Evolutionary conservation across 2,113 vertebrate species (phyloP).

Genomic region (Phrynosoma blainvillii): DNA sequence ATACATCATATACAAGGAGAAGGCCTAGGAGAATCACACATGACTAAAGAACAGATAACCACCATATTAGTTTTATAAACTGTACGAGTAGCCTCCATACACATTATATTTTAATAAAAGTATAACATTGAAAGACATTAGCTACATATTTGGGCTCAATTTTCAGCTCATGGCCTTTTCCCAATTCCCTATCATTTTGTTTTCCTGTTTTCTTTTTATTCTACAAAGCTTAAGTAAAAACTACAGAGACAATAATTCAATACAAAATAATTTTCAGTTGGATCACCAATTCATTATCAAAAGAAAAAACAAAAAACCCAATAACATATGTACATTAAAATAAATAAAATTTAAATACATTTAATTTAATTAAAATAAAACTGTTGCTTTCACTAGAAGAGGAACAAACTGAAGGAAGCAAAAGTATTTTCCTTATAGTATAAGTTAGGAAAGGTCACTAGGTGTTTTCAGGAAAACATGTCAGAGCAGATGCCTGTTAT

Average conservation of each 20-base stretch:
- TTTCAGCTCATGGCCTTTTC: no score
- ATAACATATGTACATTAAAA: no score
- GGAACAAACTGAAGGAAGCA: no score
- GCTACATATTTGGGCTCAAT: not conserved
- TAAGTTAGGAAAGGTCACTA: no score
- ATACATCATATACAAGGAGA: constrained; percentile 94
- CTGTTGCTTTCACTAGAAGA: no score
- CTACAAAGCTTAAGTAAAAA: not conserved
- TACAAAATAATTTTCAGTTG: not conserved
- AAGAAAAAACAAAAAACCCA: not conserved
- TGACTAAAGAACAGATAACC: constrained; percentile 77
- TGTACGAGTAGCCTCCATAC: constrained; percentile 2
- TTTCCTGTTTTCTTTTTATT: not conserved
- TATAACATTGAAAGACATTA: not conserved
- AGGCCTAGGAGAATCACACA: constrained; percentile 94
- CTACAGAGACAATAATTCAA: not conserved
- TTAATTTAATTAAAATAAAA: no score
- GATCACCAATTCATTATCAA: not conserved
- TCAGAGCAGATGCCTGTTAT: no score
- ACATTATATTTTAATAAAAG: constrained; percentile 18
- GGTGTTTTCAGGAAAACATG: no score
- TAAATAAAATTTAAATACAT: no score
- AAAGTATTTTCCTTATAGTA: no score
- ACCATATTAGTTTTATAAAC: constrained; percentile 5
- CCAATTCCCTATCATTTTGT: not conserved